Evolutionary conservation across 2,797 vertebrate species (phyloP), one percentile per base, ranked within the genome.

Genomic region (Hemitrygon akajei): DNA sequence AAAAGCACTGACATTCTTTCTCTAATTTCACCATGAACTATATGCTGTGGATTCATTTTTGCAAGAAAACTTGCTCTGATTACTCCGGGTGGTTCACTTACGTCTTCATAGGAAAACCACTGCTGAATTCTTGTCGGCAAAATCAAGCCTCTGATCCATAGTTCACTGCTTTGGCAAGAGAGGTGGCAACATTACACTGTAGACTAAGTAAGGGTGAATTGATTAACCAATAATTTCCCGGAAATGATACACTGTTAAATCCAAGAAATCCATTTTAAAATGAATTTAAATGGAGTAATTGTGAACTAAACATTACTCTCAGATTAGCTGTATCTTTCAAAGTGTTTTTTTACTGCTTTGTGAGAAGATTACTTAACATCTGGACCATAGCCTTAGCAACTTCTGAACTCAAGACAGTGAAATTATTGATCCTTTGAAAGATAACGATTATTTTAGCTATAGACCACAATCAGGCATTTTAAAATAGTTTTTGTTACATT

Each of bases 311-410:
- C 84, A 63, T 63, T 87, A n/a, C 5, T 87, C 63, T 87, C 84
- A 63, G 84, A 87, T 34, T 87, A 87, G 84, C 84, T 66, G 58
- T 3, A 63, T 2, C 14, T 87, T 87, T 34, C 84, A 63, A 79
- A 79, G 84, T 14, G 58, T 63, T 87, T 60, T 47, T 87, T 34
- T 87, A 63, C 7, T 66, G 30, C 22, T 63, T 60, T 87, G 58
- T 87, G 58, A 87, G 58, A 87, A 87, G 58, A 87, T 87, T 87
- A 87, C 30, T 89, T 89, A 16, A 60, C 58, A 47, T 30, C 82
- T 60, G 82, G 47, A n/a, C 60, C n/a, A 66, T 30, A 89, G n/a
- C 86, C 58, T 89, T n/a, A 89, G 86, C 60, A n/a, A 30, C 56
- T 63, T 63, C 63, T 34, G 30, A 89, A 89, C 86, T 89, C 30